Base-by-base conservation (phyloP, 2,113 vertebrate genomes). In the Halcyon malimbica region DNA sequence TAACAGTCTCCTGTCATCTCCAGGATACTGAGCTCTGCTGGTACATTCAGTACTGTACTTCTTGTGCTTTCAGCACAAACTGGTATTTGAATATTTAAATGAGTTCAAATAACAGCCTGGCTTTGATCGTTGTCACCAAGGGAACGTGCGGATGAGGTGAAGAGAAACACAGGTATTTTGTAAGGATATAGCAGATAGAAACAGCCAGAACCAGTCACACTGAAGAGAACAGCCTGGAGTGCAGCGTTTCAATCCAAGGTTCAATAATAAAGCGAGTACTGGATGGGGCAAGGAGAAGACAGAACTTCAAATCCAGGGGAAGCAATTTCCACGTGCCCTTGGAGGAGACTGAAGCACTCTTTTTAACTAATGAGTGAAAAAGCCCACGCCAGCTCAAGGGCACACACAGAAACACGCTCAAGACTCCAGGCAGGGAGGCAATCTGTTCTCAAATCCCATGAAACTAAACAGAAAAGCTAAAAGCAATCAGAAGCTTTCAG, bases 301-400 rank as follows among this genome's bases (percentile, higher is more conserved):
- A 5, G 65, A 74, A 28, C 23, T 31, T 28, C 37, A 89, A 81
- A 92, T 13, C 51, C 80, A 59, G 39, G 20, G 24, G 8, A 29
- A 63, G 62, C 7, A 35, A 48, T 7, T 65, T 42, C 54, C 64
- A 44, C 1, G 14, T 31, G 74, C 20, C 54, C 31, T 70, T 54
- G 8, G 56, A 0, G 0, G 18, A 0, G 0, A 56, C 12, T 4
- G 21, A 48, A 77, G 59, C 12, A 1, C n/a, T 42, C 33, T 33
- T 53, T 41, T 67, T 42, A 92, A 17, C 16, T 68, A 20, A 64
- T 0, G 18, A 89, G 42, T 4, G 51, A 23, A 46, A 50, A 39
- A 63, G 5, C 24, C 63, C 51, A 9, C 0, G 1, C 28, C 13
- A 78, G 73, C 54, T 69, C 1, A 64, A 44, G 50, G 29, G 41